These are phyloP conservation scores for Eupithecia subfuscata DNA, from an alignment of 2,888 invertebrate genomes.

Conservation along the genomic window DNA sequence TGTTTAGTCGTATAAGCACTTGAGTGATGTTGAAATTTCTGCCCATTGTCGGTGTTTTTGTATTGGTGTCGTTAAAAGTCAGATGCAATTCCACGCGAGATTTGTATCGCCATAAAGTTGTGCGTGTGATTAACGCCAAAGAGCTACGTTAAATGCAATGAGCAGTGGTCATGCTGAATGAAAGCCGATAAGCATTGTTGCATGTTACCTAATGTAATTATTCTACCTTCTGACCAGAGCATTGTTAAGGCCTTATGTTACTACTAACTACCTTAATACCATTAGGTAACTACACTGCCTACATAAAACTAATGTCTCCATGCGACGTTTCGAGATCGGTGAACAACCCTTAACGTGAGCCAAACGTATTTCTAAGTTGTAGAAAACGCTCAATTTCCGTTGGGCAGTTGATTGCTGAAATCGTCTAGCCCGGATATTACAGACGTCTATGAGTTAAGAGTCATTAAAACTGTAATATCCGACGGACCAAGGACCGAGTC, in stretches of 20 bases:
- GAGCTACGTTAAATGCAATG: slow-evolving; percentile 37
- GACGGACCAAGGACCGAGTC: no score
- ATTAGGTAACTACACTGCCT: background rate
- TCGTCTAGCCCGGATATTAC: background rate
- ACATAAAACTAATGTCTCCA: background rate
- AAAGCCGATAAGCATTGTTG: slow-evolving; percentile 31
- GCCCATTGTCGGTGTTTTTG: background rate
- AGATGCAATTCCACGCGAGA: background rate
- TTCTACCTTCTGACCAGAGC: background rate
- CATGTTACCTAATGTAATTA: slow-evolving; percentile 5
- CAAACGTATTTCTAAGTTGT: background rate
- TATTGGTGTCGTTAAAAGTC: background rate
- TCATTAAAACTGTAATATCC: no score
- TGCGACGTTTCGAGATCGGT: background rate
- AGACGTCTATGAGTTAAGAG: background rate
- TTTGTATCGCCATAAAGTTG: background rate
- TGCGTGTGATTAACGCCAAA: background rate
- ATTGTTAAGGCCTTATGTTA: background rate
- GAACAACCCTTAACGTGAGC: no score
- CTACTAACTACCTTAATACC: background rate
- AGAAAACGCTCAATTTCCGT: background rate
- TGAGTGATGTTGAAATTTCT: background rate
- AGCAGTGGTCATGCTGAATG: slow-evolving; percentile 43
- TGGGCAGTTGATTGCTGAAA: background rate
- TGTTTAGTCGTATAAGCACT: background rate